These are phyloP conservation scores for Lycocerus yunnanus DNA, from an alignment of 2,888 invertebrate genomes.

Conservation along the genomic window DNA sequence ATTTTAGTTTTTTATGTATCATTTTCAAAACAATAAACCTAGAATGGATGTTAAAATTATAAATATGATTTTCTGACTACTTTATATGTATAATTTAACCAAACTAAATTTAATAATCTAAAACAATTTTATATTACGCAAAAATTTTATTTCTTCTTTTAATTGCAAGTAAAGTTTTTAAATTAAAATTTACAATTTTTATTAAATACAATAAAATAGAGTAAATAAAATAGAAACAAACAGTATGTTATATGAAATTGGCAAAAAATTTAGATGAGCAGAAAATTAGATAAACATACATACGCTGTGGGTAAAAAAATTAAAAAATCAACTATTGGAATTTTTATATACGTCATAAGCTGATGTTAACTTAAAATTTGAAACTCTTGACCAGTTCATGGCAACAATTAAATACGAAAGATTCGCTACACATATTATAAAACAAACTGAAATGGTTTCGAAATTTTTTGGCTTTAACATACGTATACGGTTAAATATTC, in stretches of 20 bases:
- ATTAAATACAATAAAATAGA: background rate
- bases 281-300: background rate
- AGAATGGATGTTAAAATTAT: background rate
- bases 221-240: background rate
- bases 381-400: background rate
- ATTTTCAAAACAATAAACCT: background rate
- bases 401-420: background rate
- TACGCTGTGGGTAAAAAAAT: too few relatives aligned
- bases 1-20: constrained; percentile 2
- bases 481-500: background rate
- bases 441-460: background rate
- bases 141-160: too few relatives aligned
- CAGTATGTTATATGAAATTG: too few relatives aligned
- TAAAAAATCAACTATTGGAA: background rate
- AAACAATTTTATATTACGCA: background rate
- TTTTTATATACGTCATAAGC: background rate
- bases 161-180: too few relatives aligned
- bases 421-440: background rate
- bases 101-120: background rate
- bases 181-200: too few relatives aligned
- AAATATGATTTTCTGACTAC: background rate
- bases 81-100: background rate
- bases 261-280: too few relatives aligned
- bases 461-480: background rate
- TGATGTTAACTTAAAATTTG: background rate